Conservation (phyloP, 2,113 vertebrate species). For the Todiramphus saurophagus region DNA sequence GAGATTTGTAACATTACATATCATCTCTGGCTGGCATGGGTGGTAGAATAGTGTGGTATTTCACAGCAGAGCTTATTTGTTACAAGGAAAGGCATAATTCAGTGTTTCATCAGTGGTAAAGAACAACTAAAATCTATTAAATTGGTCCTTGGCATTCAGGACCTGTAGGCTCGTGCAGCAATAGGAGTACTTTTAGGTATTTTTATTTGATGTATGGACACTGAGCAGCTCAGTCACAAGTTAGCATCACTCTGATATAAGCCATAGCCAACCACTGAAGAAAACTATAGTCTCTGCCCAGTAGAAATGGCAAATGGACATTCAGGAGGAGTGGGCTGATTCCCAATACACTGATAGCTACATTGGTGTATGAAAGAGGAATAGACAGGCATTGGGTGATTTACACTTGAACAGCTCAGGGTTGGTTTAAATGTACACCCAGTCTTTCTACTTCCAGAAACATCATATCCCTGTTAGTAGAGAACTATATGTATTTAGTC, state of each 20-base stretch:
- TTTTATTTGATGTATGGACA: neutral
- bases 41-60: neutral
- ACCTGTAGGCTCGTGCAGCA: neutral
- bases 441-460: neutral
- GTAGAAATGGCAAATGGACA: neutral
- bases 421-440: neutral
- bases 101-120: neutral
- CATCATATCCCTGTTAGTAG: neutral
- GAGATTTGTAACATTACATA: neutral
- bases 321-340: neutral
- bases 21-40: neutral
- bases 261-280: neutral
- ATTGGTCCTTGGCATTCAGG: neutral
- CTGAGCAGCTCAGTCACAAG: neutral
- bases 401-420: neutral
- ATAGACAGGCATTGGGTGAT: neutral
- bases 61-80: neutral
- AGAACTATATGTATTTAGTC: neutral
- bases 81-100: neutral
- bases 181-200: neutral
- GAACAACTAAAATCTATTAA: neutral
- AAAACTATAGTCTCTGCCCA: neutral
- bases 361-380: neutral
- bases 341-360: neutral
- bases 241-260: neutral